These are phyloP conservation scores for Lampropteryx suffumata DNA, from an alignment of 2,888 invertebrate genomes.

Conservation along the genomic window DNA sequence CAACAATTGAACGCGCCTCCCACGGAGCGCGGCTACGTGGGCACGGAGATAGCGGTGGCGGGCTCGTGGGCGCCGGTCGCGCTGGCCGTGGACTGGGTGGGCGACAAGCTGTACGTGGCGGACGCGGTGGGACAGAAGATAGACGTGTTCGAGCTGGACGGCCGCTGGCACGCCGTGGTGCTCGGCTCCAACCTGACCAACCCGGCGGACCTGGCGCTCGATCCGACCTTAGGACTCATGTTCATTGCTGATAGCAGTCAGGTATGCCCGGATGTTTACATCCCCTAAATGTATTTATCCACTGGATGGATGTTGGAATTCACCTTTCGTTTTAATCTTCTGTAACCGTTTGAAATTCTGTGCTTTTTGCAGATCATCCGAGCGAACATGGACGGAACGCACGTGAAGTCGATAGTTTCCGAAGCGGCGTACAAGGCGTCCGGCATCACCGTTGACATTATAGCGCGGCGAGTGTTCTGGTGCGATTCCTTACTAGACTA, in stretches of 20 bases:
- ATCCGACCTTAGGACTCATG: constrained; percentile 94
- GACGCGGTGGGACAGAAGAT: constrained; percentile 96
- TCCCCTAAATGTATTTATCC: too few relatives aligned
- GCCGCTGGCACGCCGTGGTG: constrained; percentile 94
- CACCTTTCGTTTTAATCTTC: too few relatives aligned
- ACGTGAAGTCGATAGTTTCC: constrained; percentile 91
- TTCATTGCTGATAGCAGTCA: constrained; percentile 94
- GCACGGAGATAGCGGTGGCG: constrained; percentile 87
- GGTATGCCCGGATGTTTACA: constrained; percentile 58
- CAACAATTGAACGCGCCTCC: constrained; percentile 77
- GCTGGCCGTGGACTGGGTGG: constrained; percentile 98
- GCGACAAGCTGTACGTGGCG: constrained; percentile 97
- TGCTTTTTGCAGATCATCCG: constrained; percentile 83
- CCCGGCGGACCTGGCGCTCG: constrained; percentile 95
- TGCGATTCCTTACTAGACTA: constrained; percentile 97
- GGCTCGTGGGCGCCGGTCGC: constrained; percentile 96
- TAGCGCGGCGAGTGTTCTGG: constrained; percentile 96
- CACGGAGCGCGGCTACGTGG: constrained; percentile 69
- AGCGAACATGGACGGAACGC: constrained; percentile 97
- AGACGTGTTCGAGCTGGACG: constrained; percentile 95
- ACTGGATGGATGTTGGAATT: too few relatives aligned
- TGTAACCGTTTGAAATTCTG: too few relatives aligned
- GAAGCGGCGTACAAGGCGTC: constrained; percentile 97
- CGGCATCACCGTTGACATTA: constrained; percentile 95
- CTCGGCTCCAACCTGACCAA: constrained; percentile 95